Evolutionary conservation across 2,797 vertebrate species (phyloP).

Genomic region (Threskiornis aethiopicus): DNA sequence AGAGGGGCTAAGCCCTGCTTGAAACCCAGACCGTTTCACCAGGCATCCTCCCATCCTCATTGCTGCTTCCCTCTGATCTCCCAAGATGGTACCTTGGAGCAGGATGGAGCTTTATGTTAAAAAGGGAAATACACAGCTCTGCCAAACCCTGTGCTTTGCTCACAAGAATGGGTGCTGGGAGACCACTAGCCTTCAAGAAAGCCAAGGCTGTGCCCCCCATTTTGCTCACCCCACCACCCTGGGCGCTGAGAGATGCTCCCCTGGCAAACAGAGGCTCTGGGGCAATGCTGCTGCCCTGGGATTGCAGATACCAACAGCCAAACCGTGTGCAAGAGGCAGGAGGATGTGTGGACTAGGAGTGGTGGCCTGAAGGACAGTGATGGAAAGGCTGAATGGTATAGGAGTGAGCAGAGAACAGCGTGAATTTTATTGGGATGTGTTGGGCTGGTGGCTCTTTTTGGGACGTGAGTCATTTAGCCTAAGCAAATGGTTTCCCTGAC

Average conservation of each 20-base stretch:
- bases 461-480: neutral
- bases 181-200: neutral
- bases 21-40: neutral
- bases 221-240: neutral
- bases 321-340: rapidly evolving
- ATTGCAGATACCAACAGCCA: neutral
- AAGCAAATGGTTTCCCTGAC: neutral
- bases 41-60: neutral
- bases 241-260: rapidly evolving
- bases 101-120: neutral
- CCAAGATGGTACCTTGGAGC: neutral
- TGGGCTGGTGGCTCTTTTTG: neutral
- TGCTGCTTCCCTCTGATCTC: neutral
- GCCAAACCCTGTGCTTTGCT: neutral
- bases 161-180: neutral
- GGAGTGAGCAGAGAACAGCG: neutral
- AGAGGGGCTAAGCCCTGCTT: neutral
- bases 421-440: neutral
- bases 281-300: neutral
- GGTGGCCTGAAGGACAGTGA: neutral
- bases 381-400: neutral
- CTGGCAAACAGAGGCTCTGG: neutral
- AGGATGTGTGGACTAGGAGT: neutral
- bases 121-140: neutral
- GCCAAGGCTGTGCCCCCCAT: neutral